Evolutionary conservation across 2,797 vertebrate genomes (phyloP).

Genomic region (Threskiornis aethiopicus): DNA sequence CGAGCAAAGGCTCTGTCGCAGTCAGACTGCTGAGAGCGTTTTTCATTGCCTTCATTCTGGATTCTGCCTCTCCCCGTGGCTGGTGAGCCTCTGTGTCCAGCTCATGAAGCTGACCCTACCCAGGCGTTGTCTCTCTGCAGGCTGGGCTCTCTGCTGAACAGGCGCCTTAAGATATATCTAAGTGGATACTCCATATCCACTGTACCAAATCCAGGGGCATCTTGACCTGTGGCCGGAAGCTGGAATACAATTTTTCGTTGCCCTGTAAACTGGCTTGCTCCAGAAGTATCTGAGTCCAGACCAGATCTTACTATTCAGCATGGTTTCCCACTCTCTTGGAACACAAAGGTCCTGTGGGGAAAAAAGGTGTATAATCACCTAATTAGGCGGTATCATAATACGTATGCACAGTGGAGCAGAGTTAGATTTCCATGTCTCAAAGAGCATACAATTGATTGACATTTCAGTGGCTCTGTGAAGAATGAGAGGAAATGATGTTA

Average conservation of each 20-base stretch:
- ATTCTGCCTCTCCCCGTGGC: not conserved
- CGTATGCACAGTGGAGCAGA: not conserved
- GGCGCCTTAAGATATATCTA: rapidly evolving
- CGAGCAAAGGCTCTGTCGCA: not conserved
- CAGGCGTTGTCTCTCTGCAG: not conserved
- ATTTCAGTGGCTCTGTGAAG: not conserved
- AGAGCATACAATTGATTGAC: not conserved
- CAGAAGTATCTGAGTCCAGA: not conserved
- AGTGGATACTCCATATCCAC: not conserved
- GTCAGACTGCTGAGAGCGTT: not conserved
- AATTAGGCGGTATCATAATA: not conserved
- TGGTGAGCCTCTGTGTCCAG: not conserved
- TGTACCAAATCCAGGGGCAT: not conserved
- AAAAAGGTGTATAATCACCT: not conserved
- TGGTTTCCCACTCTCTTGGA: not conserved
- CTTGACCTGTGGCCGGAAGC: not conserved
- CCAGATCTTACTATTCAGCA: not conserved
- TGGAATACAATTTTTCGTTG: not conserved
- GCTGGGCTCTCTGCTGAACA: not conserved
- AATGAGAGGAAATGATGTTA: not conserved
- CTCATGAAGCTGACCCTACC: not conserved
- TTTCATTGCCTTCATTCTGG: not conserved
- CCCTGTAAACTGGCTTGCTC: not conserved
- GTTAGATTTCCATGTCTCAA: not conserved
- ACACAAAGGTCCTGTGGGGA: not conserved